Conservation (phyloP, 2,888 invertebrate genomes). For the Prosapia bicincta region DNA sequence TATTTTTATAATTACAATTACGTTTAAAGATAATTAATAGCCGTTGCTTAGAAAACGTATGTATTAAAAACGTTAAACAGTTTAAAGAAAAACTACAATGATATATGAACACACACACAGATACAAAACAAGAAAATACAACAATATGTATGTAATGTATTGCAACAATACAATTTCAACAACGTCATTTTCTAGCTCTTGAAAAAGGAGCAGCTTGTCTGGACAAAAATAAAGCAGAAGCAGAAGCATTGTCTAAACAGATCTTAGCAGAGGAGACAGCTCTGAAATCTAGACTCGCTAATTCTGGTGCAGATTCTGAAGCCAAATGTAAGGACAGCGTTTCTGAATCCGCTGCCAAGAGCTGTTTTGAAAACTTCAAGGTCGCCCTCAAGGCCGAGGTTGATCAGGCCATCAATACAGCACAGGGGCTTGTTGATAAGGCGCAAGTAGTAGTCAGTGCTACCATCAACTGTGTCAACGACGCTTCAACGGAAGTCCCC, state of each 20-base stretch:
- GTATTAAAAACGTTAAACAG: too few species aligned
- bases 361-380: neutral
- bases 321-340: neutral
- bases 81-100: too few species aligned
- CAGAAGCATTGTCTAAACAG: neutral
- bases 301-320: neutral
- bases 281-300: neutral
- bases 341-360: neutral
- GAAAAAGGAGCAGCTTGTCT: too few species aligned
- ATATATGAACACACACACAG: too few species aligned
- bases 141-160: too few species aligned
- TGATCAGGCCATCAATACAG: neutral
- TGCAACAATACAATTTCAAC: too few species aligned
- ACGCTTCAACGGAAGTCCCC: neutral
- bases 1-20: too few species aligned
- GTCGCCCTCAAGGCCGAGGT: neutral
- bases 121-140: too few species aligned
- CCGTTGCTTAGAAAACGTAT: too few species aligned
- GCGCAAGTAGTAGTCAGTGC: neutral
- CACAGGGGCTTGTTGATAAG: neutral
- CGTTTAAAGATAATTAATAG: too few species aligned
- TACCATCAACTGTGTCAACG: neutral
- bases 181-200: too few species aligned
- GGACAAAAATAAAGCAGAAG: neutral
- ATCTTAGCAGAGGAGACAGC: neutral